These are phyloP conservation scores for Circaetus cinerascens DNA, from an alignment of 2,113 vertebrate species.

Conservation along the genomic window DNA sequence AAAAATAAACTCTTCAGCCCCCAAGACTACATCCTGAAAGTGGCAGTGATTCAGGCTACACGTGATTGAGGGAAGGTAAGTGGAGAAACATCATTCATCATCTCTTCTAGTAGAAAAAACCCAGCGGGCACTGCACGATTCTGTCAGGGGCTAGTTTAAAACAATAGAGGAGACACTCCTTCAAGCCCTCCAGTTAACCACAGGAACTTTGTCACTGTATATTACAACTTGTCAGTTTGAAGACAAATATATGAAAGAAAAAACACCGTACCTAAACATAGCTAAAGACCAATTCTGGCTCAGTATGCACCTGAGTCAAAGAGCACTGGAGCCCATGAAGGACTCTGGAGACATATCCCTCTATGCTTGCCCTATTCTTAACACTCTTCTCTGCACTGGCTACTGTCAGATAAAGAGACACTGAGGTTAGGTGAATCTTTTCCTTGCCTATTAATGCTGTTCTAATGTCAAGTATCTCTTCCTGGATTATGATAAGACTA, in stretches of 20 bases:
- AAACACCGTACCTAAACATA: rapidly evolving
- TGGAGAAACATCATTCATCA: neutral
- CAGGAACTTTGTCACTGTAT: neutral
- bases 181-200: neutral
- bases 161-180: neutral
- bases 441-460: neutral
- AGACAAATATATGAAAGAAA: neutral
- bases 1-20: neutral
- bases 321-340: neutral
- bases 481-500: neutral
- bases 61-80: neutral
- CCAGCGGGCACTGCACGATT: neutral
- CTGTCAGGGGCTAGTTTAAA: neutral
- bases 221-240: neutral
- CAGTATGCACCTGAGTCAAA: neutral
- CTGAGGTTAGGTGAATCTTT: neutral
- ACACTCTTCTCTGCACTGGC: neutral
- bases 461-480: neutral
- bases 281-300: neutral
- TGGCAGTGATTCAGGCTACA: neutral
- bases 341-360: neutral
- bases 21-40: neutral
- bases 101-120: neutral
- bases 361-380: neutral
- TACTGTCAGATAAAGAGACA: neutral